These are phyloP conservation scores for Herpailurus yagouaroundi DNA, from an alignment of 2,113 vertebrate genomes.

Conservation along the genomic window DNA sequence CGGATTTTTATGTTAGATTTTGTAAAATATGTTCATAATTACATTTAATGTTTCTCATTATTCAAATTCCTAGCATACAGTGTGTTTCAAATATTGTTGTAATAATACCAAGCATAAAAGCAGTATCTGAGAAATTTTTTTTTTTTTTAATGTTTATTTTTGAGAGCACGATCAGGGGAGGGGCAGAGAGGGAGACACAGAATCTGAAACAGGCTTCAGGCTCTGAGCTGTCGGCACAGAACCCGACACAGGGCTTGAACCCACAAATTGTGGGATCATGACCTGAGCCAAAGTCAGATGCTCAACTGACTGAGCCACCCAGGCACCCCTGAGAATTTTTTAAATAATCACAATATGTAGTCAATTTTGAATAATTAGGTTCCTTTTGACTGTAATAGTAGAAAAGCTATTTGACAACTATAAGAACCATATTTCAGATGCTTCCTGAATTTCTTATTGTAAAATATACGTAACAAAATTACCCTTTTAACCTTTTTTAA, in stretches of 20 bases:
- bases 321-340: neutral
- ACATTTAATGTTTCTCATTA: neutral
- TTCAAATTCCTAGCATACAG: neutral
- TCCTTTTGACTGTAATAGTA: neutral
- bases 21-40: neutral
- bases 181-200: too few relatives aligned
- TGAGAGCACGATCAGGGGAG: too few relatives aligned
- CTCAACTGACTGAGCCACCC: too few relatives aligned
- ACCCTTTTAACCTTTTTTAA: neutral
- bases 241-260: too few relatives aligned
- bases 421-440: neutral
- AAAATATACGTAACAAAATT: neutral
- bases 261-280: too few relatives aligned
- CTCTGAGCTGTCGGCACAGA: too few relatives aligned
- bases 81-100: constrained; percentile 17
- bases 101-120: neutral
- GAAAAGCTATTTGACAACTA: neutral
- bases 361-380: neutral
- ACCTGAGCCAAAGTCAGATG: too few relatives aligned
- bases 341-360: neutral
- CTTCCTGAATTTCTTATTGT: neutral
- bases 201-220: too few relatives aligned
- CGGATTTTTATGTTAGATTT: neutral
- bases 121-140: neutral
- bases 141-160: neutral